phyloP scores from a whole-genome alignment of 23 tunicate genomes.

The Trididemnum miniatum region DNA sequence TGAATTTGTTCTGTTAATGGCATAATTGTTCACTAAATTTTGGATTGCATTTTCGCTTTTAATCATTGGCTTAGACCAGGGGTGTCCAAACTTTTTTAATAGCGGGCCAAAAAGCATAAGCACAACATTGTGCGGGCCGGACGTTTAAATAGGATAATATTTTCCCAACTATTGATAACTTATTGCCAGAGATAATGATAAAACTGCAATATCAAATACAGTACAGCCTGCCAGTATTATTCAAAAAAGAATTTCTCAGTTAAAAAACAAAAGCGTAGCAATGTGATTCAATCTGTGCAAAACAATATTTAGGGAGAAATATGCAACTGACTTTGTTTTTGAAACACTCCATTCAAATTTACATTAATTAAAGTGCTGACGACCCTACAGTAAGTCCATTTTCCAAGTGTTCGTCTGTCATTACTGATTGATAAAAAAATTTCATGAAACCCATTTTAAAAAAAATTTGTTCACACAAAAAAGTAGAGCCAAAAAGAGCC shows the following conservation, averaged over 20 bases:
- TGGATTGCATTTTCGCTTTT: no score
- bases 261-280: background rate
- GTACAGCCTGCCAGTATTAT: background rate
- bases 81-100: conserved; percentile 15
- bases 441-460: conserved; percentile 48
- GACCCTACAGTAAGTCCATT: conserved; percentile 58
- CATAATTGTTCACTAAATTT: no score
- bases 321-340: conserved; percentile 31
- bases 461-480: conserved; percentile 55
- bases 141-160: conserved; percentile 14
- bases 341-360: conserved; percentile 21
- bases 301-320: conserved; percentile 18
- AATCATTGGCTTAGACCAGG: no score
- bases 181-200: background rate
- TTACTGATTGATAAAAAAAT: conserved; percentile 20
- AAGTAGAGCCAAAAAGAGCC: conserved; percentile 48
- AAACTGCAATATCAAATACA: conserved; percentile 23
- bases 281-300: background rate
- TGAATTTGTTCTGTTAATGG: no score
- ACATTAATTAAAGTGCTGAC: conserved; percentile 44
- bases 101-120: background rate
- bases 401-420: conserved; percentile 62
- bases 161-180: conserved; percentile 4
- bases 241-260: conserved; percentile 6
- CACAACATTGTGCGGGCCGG: background rate